Evolutionary conservation across 2,797 vertebrate species (phyloP).

Genomic region (Coregonus suidteri): DNA sequence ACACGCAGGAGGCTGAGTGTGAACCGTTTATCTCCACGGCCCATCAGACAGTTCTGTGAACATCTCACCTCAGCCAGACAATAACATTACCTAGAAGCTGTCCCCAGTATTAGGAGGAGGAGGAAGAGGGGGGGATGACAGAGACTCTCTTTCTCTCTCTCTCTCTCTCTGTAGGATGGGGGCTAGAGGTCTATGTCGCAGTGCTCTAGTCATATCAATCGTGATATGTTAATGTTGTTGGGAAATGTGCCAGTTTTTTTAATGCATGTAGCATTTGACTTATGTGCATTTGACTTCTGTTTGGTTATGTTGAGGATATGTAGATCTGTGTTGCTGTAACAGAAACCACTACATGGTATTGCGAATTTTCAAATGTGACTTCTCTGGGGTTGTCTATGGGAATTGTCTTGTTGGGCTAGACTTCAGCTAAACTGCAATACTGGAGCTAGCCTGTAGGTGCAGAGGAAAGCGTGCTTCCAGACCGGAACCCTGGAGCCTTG

Average conservation of each 20-base stretch:
- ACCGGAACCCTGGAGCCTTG: too few relatives aligned
- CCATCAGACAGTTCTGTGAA: conserved; percentile 7
- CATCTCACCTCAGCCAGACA: background rate
- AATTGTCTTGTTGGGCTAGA: too few relatives aligned
- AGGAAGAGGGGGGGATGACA: background rate
- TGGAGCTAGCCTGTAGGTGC: too few relatives aligned
- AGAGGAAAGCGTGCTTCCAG: too few relatives aligned
- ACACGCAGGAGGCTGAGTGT: background rate
- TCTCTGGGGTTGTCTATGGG: too few relatives aligned
- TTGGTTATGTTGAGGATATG: background rate
- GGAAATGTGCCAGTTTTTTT: background rate
- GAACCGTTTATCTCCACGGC: background rate
- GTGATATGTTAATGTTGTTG: background rate
- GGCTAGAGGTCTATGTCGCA: background rate
- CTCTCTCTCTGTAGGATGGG: background rate
- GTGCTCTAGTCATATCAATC: background rate
- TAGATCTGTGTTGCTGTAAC: background rate
- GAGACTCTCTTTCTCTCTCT: background rate
- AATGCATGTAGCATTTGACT: background rate
- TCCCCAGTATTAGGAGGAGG: background rate
- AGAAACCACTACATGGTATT: background rate
- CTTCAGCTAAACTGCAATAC: too few relatives aligned
- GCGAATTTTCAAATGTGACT: background rate
- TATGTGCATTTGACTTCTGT: background rate
- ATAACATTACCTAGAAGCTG: background rate